A percentile compares a stretch with the other conserved stretches of the same genome.
These are phyloP conservation scores for Dermochelys coriacea DNA, from an alignment of 2,797 vertebrate genomes.

Conservation along the genomic window DNA sequence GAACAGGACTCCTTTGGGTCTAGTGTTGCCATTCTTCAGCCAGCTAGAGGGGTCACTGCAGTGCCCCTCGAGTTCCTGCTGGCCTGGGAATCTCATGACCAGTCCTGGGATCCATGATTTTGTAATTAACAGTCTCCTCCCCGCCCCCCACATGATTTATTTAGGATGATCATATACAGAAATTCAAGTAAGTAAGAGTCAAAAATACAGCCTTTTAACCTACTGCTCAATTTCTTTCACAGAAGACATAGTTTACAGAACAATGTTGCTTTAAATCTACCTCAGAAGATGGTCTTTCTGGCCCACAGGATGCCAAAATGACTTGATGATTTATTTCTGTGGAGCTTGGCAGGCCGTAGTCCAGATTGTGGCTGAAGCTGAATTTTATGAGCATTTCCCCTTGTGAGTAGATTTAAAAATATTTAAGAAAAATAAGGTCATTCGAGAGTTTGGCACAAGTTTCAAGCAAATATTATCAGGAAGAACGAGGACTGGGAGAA, in stretches of 20 bases:
- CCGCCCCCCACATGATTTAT: neutral
- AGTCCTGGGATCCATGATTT: neutral
- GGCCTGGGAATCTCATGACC: accelerated
- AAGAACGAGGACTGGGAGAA: constrained; percentile 48
- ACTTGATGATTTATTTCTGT: constrained; percentile 85
- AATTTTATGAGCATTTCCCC: constrained; percentile 82
- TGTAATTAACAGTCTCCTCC: neutral
- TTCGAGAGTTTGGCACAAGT: constrained; percentile 64
- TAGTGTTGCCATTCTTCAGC: neutral
- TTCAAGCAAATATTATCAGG: constrained; percentile 59
- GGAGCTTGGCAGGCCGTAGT: constrained; percentile 81
- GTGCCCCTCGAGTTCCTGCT: neutral
- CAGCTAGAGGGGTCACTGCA: neutral
- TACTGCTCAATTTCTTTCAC: constrained; percentile 26
- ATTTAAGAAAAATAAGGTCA: constrained; percentile 59
- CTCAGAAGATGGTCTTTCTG: constrained; percentile 77
- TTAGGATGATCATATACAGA: neutral
- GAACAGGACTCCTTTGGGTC: constrained; percentile 8
- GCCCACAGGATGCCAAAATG: constrained; percentile 82
- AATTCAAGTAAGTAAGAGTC: neutral
- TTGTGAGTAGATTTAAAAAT: constrained; percentile 80
- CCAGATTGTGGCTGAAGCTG: constrained; percentile 83
- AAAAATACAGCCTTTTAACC: constrained; percentile 19
- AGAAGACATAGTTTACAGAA: constrained; percentile 58
- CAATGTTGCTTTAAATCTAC: constrained; percentile 82